These are phyloP conservation scores for Syrphus vitripennis DNA, from an alignment of 2,888 invertebrate species.

Conservation along the genomic window DNA sequence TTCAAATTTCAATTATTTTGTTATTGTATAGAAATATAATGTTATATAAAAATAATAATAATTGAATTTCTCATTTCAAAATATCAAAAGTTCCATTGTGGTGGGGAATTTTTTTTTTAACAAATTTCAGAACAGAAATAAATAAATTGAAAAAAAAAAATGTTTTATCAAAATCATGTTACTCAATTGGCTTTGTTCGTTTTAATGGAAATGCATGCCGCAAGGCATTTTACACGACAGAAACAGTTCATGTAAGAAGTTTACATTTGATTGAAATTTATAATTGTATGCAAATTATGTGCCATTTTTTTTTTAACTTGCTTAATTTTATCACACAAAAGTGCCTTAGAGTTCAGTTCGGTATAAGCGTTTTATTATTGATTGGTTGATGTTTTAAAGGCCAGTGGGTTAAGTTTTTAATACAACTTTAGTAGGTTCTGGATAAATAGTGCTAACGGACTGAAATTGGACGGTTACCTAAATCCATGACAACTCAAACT, in stretches of 20 bases:
- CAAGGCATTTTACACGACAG: constrained; percentile 26
- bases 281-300: not conserved
- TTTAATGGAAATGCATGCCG: constrained; percentile 65
- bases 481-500: too few species aligned
- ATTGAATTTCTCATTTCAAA: constrained; percentile 3
- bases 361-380: too few species aligned
- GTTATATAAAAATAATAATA: constrained; percentile 11
- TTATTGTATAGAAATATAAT: constrained; percentile 24
- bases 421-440: too few species aligned
- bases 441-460: too few species aligned
- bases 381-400: too few species aligned
- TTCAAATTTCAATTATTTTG: constrained; percentile 54
- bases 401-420: too few species aligned
- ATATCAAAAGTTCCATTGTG: not conserved
- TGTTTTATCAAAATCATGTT: constrained; percentile 49
- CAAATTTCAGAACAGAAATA: not conserved
- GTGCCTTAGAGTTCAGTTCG: too few species aligned
- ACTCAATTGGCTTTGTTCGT: constrained; percentile 56
- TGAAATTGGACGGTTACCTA: too few species aligned
- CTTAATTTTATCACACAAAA: too few species aligned
- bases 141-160: constrained; percentile 29
- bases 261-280: constrained; percentile 5
- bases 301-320: not conserved
- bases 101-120: not conserved
- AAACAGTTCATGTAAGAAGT: constrained; percentile 52